Evolutionary conservation across 64 coral and sea anemone species (phyloP), one percentile per base, ranked within the genome.

Genomic region (Orbicella faveolata): DNA sequence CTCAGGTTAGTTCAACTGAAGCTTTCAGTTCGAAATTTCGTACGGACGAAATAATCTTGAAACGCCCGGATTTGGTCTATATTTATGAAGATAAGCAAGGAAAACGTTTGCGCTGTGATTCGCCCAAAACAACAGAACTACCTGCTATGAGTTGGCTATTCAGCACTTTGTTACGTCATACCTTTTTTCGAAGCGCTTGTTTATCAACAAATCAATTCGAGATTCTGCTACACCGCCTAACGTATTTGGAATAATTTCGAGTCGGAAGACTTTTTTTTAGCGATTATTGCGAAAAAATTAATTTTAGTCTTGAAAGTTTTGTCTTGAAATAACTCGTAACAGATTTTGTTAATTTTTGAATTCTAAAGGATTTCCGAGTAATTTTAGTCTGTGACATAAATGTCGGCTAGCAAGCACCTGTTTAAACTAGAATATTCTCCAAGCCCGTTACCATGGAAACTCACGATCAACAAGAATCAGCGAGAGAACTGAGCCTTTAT

Each of bases 361-460:
- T 79, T 79, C 77, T 57, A 79, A n/a, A 33, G n/a, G 52, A 25
- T 59, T 79, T 59, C 6, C 21, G 36, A 18, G 25, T 61, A 7
- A 15, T 63, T 81, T 35, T 62, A 33, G 54, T 33, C 79, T 36
- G 15, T 81, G 79, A 61, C 61, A 72, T 44, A 52, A 70, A 26
- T 72, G 82, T 85, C 26, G 67, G 39, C 65, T 72, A 10, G 17
- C 16, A 67, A 72, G 64, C 82, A 85, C 82, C 82, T 85, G 82
- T 85, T 85, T 23, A 67, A 83, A 73, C 63, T 52, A 9, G 82
- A 85, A 69, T 85, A 72, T 85, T 85, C 82, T 73, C 14, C 21
- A 41, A 14, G 19, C 20, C 2, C 23, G 64, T 85, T 85, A 21
- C 82, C n/a, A 85, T 72, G 37, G 82, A 85, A 30, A 72, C 64